A percentile compares a stretch with the other conserved stretches of the same genome.
These are phyloP conservation scores for Thymelicus acteon DNA, from an alignment of 2,888 invertebrate species.

Conservation along the genomic window DNA sequence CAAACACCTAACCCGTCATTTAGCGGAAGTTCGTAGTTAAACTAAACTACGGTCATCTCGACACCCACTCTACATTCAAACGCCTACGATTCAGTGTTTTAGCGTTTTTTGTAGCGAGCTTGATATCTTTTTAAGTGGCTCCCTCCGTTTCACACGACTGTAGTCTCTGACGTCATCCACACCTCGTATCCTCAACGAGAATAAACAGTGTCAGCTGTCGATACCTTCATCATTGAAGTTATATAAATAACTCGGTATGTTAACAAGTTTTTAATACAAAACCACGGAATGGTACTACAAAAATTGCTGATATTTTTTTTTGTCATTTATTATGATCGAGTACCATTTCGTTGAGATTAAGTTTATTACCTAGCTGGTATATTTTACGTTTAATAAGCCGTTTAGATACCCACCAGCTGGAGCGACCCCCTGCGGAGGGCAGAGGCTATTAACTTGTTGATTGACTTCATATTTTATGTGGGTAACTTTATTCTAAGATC, in stretches of 20 bases:
- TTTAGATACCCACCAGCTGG: constrained; percentile 31
- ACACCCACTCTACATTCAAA: constrained; percentile 66
- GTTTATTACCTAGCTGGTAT: constrained; percentile 32
- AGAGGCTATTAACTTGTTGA: constrained; percentile 37
- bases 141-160: constrained; percentile 64
- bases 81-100: constrained; percentile 70
- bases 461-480: constrained; percentile 29
- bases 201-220: constrained; percentile 60
- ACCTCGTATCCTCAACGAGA: constrained; percentile 55
- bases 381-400: constrained; percentile 37
- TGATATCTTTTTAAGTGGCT: constrained; percentile 70
- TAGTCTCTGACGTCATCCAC: constrained; percentile 47
- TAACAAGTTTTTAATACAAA: constrained; percentile 18
- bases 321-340: background rate
- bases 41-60: constrained; percentile 76
- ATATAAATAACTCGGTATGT: constrained; percentile 23
- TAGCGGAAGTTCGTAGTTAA: constrained; percentile 80
- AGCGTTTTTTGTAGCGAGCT: constrained; percentile 58
- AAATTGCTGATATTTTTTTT: background rate
- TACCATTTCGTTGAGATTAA: constrained; percentile 13
- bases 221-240: constrained; percentile 30
- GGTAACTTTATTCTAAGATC: constrained; percentile 32
- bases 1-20: constrained; percentile 48
- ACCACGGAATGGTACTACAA: background rate
- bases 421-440: constrained; percentile 31